phyloP scores from a whole-genome alignment of 2,888 invertebrate species.

The Lamproptera curius region DNA sequence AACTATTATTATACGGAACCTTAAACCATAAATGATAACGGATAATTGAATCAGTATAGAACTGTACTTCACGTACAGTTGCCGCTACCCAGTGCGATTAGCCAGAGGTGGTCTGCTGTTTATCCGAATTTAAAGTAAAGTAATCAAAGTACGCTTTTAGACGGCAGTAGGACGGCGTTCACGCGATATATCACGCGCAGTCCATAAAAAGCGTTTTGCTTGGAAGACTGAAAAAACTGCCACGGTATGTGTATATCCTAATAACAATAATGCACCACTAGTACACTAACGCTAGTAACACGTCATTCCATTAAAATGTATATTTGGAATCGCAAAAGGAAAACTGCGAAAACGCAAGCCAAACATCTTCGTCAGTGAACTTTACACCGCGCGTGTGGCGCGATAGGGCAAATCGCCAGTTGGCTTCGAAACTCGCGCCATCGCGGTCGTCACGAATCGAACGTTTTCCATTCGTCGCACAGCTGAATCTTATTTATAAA shows the following conservation, averaged over 20 bases:
- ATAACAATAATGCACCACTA: too few relatives aligned
- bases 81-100: slow-evolving; percentile 46
- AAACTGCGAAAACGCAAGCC: slow-evolving; percentile 14
- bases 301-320: slow-evolving; percentile 6
- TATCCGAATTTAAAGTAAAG: slow-evolving; percentile 50
- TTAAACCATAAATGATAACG: too few relatives aligned
- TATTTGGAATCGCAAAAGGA: slow-evolving; percentile 5
- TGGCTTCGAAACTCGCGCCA: slow-evolving; percentile 59
- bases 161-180: slow-evolving; percentile 41
- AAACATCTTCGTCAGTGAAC: slow-evolving; percentile 45
- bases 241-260: slow-evolving; percentile 46
- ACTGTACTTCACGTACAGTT: too few relatives aligned
- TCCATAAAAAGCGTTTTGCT: slow-evolving; percentile 30
- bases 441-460: slow-evolving; percentile 29
- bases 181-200: slow-evolving; percentile 43
- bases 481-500: slow-evolving; percentile 3
- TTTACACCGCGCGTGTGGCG: slow-evolving; percentile 61
- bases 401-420: slow-evolving; percentile 71
- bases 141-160: slow-evolving; percentile 41
- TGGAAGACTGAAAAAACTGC: slow-evolving; percentile 37
- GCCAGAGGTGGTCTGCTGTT: slow-evolving; percentile 41
- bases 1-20: too few relatives aligned
- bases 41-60: too few relatives aligned
- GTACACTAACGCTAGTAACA: not conserved
- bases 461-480: slow-evolving; percentile 23